These are phyloP conservation scores for Parazoanthus darwini DNA, from an alignment of 92 coral and sea anemone genomes.

Conservation along the genomic window DNA sequence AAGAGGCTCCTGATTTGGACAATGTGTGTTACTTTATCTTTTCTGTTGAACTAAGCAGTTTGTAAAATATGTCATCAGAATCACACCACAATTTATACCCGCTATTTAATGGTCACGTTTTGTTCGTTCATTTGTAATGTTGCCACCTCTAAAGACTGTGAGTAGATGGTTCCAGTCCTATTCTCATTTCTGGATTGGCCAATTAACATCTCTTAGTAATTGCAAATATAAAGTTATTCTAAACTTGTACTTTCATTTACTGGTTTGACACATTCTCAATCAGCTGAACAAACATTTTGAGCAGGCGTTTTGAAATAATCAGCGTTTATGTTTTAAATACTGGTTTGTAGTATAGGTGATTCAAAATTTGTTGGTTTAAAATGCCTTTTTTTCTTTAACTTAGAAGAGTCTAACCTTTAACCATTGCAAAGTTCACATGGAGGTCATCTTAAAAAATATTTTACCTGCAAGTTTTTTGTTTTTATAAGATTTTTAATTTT, in stretches of 20 bases:
- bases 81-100: not conserved
- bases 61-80: too few species aligned
- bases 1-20: too few species aligned
- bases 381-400: not conserved
- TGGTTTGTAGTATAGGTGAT: not conserved
- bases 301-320: not conserved
- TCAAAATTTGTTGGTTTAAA: not conserved
- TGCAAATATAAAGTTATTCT: not conserved
- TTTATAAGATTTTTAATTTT: too few species aligned
- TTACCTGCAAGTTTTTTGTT: too few species aligned
- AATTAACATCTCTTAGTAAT: not conserved
- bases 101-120: not conserved
- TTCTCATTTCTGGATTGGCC: not conserved
- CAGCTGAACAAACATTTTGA: slow-evolving; percentile 3
- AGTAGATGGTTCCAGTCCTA: not conserved
- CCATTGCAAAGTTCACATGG: not conserved
- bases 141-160: too few species aligned
- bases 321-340: not conserved
- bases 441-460: not conserved
- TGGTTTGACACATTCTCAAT: not conserved
- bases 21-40: too few species aligned
- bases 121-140: not conserved
- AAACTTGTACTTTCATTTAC: not conserved
- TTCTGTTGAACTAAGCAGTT: too few species aligned
- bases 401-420: not conserved